A percentile compares a stretch with the other conserved stretches of the same genome.
phyloP scores from a whole-genome alignment of 2,113 vertebrate genomes.

The Typhlomys cinereus region DNA sequence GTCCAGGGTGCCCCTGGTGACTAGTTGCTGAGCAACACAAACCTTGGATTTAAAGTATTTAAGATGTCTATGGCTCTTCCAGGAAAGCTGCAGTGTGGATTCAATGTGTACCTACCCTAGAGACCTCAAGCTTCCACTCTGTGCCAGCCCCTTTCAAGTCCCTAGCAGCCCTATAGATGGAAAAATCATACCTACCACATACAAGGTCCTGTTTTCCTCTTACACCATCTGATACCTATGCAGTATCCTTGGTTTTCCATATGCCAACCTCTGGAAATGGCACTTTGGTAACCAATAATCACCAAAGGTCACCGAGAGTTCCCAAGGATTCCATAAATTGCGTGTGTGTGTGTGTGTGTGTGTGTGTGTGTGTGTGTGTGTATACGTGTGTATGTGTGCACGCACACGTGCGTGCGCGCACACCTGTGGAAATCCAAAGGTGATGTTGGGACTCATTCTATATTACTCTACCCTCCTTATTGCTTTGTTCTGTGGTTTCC shows the following conservation, averaged over 20 bases:
- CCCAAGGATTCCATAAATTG: no score
- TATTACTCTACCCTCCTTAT: no score
- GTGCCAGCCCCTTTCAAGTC: not conserved
- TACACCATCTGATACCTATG: not conserved
- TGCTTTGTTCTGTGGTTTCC: no score
- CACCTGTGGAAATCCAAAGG: no score
- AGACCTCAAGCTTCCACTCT: not conserved
- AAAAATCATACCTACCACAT: not conserved
- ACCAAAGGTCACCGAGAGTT: no score
- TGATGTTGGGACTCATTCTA: no score
- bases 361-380: no score
- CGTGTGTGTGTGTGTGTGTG: no score
- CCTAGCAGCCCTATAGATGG: not conserved
- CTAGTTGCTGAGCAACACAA: not conserved
- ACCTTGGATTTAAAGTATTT: not conserved
- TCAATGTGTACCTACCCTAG: not conserved
- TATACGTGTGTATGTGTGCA: no score
- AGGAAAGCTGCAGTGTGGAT: not conserved
- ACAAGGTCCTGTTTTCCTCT: not conserved
- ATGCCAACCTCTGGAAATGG: not conserved
- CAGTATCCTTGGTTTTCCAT: not conserved
- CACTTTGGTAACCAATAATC: not conserved
- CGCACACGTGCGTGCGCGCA: no score
- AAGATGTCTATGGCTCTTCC: not conserved
- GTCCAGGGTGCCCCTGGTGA: conserved; percentile 14